Percentiles rank a stretch among this genome's conserved stretches.
These are phyloP conservation scores for Cataglyphis hispanica DNA, from an alignment of 1,140 invertebrate species.

Conservation along the genomic window DNA sequence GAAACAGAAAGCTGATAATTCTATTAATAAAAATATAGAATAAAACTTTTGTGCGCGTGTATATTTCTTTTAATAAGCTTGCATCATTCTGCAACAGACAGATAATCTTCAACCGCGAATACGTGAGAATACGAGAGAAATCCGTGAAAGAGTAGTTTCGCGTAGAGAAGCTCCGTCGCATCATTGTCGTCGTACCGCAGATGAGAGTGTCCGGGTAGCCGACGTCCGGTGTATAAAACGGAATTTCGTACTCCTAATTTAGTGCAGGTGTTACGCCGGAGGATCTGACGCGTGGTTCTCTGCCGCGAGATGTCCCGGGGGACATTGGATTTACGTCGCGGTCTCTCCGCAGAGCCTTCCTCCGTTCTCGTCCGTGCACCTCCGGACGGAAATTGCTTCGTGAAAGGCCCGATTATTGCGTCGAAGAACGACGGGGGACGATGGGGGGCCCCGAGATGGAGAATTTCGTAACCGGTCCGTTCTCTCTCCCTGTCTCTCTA, in stretches of 20 bases:
- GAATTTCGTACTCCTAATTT: slow-evolving; percentile 82
- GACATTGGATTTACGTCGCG: slow-evolving; percentile 73
- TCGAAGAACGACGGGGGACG: slow-evolving; percentile 37
- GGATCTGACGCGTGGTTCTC: slow-evolving; percentile 70
- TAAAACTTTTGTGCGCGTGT: no score
- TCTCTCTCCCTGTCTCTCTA: neutral
- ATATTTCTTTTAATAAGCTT: slow-evolving; percentile 4
- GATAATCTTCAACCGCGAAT: neutral
- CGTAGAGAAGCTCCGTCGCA: slow-evolving; percentile 58
- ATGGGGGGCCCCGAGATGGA: slow-evolving; percentile 24
- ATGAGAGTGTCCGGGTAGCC: slow-evolving; percentile 47
- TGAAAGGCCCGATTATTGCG: slow-evolving; percentile 51
- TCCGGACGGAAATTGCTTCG: slow-evolving; percentile 65
- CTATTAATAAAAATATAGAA: neutral
- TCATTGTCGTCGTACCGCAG: slow-evolving; percentile 66
- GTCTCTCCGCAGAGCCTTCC: slow-evolving; percentile 34
- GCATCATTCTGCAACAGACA: neutral
- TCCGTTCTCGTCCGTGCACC: neutral
- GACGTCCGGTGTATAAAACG: slow-evolving; percentile 73
- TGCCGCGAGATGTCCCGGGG: slow-evolving; percentile 57
- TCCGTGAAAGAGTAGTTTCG: slow-evolving; percentile 39
- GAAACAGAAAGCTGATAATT: neutral
- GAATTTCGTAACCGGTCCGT: slow-evolving; percentile 48
- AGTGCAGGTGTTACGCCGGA: slow-evolving; percentile 80
- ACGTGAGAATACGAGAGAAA: slow-evolving; percentile 15